Base-by-base conservation (phyloP, 2,113 vertebrate species). In the Ochotona curzoniae region DNA sequence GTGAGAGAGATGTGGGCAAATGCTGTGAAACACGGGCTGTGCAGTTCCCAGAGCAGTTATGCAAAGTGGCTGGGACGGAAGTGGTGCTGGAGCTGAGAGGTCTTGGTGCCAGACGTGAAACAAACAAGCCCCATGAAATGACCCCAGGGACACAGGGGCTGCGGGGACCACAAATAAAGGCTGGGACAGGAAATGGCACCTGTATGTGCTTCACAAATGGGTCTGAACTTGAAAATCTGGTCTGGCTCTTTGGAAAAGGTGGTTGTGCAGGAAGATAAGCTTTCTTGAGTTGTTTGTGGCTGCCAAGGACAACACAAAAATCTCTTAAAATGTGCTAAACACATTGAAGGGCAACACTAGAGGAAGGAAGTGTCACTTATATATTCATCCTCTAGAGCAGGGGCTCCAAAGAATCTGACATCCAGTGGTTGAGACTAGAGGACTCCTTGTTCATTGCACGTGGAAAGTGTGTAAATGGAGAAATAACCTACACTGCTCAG, bases 201-300 rank as follows among this genome's bases (percentile, higher is more conserved):
- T 75, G 13, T 35, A 6, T 74, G n/a, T 23, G 8, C 71, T 30
- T 83, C 18, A 25, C 44, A 80, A 91, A 32, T 20, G n/a, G 23
- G 3, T 80, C 47, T 47, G 26, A 17, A 76, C 54, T 89, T 86
- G 75, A 54, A 91, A 84, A 94, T 67, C 64, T n/a, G 32, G 66
- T 66, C 20, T 79, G 67, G 69, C 57, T 78, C 79, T 93, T 79
- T 70, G 71, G 13, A 83, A 82, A 89, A 63, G 66, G 13, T 54
- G 30, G 4, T 76, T 17, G 13, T 7, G 2, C 9, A 8, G 20
- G 38, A 88, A 87, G 63, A 78, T 51, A 47, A n/a, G 49, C 75
- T 60, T 88, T 26, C 23, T 83, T 89, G 63, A 87, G 75, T 71
- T 95, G 7, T 70, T 64, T 44, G 71, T 60, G 44, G 74, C 78